Base-by-base conservation (phyloP, 2,888 invertebrate genomes). In the Beris chalybata region DNA sequence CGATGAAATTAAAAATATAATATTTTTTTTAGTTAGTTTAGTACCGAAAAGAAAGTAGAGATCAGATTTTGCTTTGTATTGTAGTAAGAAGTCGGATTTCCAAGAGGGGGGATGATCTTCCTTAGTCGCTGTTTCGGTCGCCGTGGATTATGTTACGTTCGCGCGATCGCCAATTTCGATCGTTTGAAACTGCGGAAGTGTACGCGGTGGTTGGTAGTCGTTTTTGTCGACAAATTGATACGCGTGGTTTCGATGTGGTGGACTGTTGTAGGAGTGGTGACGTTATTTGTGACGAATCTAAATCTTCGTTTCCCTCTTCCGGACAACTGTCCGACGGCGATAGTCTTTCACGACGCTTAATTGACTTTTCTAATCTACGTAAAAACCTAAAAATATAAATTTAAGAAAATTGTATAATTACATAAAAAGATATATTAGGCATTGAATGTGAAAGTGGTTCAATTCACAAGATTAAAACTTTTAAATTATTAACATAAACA, bases 321-420 rank as follows among this genome's bases (percentile, higher is more conserved):
- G 85, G 85, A 59, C 82, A 78, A 71, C 82, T 83, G 70, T 83
- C 84, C 31, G 83, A 80, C 30, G 81, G 83, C 71, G 82, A 82
- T 5, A 71, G 69, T 72, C 84, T 84, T 75, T 88, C 87, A 72
- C 86, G 86, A 77, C 86, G 84, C 79, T 89, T 88, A 72, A 90
- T 81, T 75, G 89, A 90, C 74, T 87, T 84, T 75, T 90, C 89
- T 74, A 90, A 79, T 71, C 90, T 84, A 72, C 88, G 83, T 65
- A 90, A 82, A 79, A 90, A 90, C 80, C 90, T 90, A 76, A 15
- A 9, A 38, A 38, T 7, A 63, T 54, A 43, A 59, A 47, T 38
- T 38, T 5, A 38, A 38, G 38, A 38, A 58, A 22, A 22, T 1
- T 22, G 22, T 22, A 22, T 22, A 22, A 22, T 22, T 22, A 22